Evolutionary conservation across 2,888 invertebrate species (phyloP).

Genomic region (Noctua pronuba): DNA sequence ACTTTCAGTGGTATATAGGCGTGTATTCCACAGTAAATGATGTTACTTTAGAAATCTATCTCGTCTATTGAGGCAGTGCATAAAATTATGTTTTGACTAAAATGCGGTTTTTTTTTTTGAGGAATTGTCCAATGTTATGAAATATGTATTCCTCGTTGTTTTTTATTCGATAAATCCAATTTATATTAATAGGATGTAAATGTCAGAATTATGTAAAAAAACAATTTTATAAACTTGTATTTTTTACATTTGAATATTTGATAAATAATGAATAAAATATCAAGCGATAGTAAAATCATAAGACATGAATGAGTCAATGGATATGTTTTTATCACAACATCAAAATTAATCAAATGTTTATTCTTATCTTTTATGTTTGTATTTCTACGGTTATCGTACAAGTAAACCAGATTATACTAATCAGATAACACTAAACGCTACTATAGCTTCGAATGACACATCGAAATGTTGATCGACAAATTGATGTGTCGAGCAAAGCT

Average conservation of each 20-base stretch:
- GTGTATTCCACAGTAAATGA: conserved; percentile 57
- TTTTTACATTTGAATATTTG: not conserved
- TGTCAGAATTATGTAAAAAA: not conserved
- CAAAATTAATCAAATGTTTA: conserved; percentile 18
- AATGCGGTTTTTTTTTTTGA: not conserved
- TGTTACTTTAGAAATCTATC: conserved; percentile 4
- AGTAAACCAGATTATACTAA: conserved; percentile 12
- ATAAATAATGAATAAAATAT: not conserved
- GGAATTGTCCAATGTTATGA: not conserved
- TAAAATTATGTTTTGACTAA: not conserved
- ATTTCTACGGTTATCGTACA: conserved; percentile 11
- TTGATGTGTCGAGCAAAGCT: conserved; percentile 49
- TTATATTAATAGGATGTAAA: not conserved
- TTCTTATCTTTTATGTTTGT: conserved; percentile 16
- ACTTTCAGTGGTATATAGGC: conserved; percentile 28
- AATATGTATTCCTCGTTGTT: not conserved
- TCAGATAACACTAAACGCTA: conserved; percentile 18
- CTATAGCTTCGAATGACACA: conserved; percentile 55
- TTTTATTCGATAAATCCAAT: not conserved
- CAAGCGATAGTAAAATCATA: not conserved
- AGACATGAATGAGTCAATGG: conserved; percentile 20
- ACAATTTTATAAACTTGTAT: not conserved
- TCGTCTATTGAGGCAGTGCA: not conserved
- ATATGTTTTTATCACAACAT: conserved; percentile 24
- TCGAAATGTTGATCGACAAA: conserved; percentile 31